Percentiles rank a stretch among this genome's conserved stretches.
phyloP scores from a whole-genome alignment of 2,797 vertebrate species.

The Agapornis canus region DNA sequence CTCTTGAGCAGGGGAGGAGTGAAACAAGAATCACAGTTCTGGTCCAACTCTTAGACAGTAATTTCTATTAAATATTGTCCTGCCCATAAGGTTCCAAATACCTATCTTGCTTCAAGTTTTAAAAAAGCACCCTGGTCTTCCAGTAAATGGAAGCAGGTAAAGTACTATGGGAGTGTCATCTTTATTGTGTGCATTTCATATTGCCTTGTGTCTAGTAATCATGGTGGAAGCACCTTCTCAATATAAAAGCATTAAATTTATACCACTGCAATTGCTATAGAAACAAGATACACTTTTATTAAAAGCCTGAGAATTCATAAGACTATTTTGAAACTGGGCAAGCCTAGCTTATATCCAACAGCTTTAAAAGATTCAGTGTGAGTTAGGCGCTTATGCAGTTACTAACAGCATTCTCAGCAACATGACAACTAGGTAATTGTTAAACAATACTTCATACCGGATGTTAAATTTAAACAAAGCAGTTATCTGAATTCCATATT shows the following conservation, averaged over 20 bases:
- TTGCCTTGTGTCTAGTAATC: not conserved
- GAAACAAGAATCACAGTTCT: not conserved
- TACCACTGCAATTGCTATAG: not conserved
- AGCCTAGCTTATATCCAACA: not conserved
- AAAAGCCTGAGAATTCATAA: not conserved
- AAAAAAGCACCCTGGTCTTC: not conserved
- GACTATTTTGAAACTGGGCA: not conserved
- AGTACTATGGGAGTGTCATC: not conserved
- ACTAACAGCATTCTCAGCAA: not conserved
- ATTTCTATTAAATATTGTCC: not conserved
- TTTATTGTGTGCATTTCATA: not conserved
- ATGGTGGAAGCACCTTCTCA: not conserved
- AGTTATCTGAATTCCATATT: not conserved
- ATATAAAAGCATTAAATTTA: not conserved
- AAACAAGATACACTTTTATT: not conserved
- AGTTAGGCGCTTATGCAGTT: not conserved
- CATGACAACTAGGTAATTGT: not conserved
- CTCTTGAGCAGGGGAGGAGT: not conserved
- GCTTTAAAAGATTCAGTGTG: not conserved
- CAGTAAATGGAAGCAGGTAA: not conserved
- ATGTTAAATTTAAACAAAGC: not conserved
- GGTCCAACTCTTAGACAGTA: not conserved
- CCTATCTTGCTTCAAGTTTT: not conserved
- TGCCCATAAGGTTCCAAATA: not conserved
- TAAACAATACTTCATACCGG: not conserved